These are phyloP conservation scores for Caenorhabditis imperialis DNA, from an alignment of 2,888 invertebrate species.

Conservation along the genomic window DNA sequence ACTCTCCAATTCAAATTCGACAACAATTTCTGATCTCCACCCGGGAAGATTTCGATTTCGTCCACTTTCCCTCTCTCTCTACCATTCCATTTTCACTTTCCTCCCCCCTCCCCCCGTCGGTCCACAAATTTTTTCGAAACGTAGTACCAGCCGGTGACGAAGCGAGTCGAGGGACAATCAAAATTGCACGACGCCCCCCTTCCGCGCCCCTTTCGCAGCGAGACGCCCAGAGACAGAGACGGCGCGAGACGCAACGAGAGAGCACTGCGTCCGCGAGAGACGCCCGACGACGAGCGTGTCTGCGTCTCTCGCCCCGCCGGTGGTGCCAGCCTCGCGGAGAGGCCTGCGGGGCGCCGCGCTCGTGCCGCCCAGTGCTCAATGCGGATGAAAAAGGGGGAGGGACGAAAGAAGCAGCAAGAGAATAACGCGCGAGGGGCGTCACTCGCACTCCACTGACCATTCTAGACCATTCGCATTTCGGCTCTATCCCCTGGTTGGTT, in stretches of 20 bases:
- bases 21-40: too few species aligned
- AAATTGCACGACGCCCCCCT: slow-evolving; percentile 48
- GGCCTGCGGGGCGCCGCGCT: slow-evolving; percentile 50
- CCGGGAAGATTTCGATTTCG: too few species aligned
- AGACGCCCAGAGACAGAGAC: slow-evolving; percentile 21
- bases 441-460: slow-evolving; percentile 44
- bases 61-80: background rate
- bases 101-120: slow-evolving; percentile 1
- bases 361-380: slow-evolving; percentile 42
- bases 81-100: background rate
- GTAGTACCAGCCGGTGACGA: slow-evolving; percentile 35
- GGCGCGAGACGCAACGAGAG: slow-evolving; percentile 8
- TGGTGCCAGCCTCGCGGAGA: slow-evolving; percentile 50
- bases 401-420: slow-evolving; percentile 28
- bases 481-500: slow-evolving; percentile 37
- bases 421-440: too few species aligned
- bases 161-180: slow-evolving; percentile 39
- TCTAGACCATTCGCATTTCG: slow-evolving; percentile 7
- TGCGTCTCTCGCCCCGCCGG: slow-evolving; percentile 19
- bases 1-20: too few species aligned
- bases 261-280: slow-evolving; percentile 28
- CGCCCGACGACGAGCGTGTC: too few species aligned
- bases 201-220: background rate
- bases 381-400: slow-evolving; percentile 9
- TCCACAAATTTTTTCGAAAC: slow-evolving; percentile 25